A percentile compares a stretch with the other conserved stretches of the same genome.
Evolutionary conservation across 2,797 vertebrate species (phyloP).

Genomic region (Mareca penelope): DNA sequence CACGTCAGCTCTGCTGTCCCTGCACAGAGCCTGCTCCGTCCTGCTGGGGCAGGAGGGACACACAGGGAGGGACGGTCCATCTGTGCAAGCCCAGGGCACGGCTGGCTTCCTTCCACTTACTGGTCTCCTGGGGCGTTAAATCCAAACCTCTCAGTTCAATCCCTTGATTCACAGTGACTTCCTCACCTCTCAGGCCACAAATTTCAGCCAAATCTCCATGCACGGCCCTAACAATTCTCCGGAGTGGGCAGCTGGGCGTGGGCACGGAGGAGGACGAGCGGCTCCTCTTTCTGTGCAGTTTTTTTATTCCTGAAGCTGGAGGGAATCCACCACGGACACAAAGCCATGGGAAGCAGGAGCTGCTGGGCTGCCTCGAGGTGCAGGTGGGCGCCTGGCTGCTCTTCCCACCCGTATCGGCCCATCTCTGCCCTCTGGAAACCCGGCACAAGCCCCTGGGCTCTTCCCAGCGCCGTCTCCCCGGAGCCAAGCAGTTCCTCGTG

Average conservation of each 20-base stretch:
- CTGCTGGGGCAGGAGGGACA: not conserved
- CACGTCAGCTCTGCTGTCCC: not conserved
- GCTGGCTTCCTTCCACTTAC: not conserved
- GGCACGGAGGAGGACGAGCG: not conserved
- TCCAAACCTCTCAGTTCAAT: not conserved
- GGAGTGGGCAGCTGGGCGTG: no score
- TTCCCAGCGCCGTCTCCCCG: not conserved
- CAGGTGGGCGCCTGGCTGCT: rapidly evolving
- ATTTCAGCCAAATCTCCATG: not conserved
- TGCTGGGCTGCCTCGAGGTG: not conserved
- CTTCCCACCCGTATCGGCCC: not conserved
- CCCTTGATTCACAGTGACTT: not conserved
- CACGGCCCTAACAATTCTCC: rapidly evolving
- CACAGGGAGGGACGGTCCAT: rapidly evolving
- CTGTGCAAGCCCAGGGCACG: rapidly evolving
- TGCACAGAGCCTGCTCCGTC: rapidly evolving
- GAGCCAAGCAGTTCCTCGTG: not conserved
- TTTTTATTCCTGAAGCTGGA: not conserved
- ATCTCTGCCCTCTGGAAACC: not conserved
- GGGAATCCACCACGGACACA: not conserved
- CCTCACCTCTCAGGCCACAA: not conserved
- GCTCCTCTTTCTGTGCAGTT: not conserved
- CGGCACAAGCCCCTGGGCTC: not conserved
- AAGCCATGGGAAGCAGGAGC: not conserved
- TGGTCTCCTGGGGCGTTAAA: not conserved